Percentiles rank a stretch among this genome's conserved stretches.
Conservation (phyloP, 2,888 invertebrate species). For the Drosophila affinis region DNA sequence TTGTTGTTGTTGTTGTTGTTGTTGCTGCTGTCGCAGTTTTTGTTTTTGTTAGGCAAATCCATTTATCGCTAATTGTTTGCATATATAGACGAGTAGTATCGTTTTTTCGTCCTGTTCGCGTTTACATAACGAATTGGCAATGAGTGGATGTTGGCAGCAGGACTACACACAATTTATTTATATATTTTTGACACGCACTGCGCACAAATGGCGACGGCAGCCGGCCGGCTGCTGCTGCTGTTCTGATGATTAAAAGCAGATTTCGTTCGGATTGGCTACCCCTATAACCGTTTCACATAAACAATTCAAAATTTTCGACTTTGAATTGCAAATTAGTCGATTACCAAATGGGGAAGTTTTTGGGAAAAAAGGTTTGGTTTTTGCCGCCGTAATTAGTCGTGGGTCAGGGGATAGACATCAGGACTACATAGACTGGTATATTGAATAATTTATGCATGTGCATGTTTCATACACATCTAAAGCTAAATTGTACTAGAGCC, state of each 20-base stretch:
- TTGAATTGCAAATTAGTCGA: slow-evolving; percentile 30
- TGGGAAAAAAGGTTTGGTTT: no score
- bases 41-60: slow-evolving; percentile 32
- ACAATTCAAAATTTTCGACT: slow-evolving; percentile 22
- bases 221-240: slow-evolving; percentile 8
- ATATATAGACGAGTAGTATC: slow-evolving; percentile 8
- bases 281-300: slow-evolving; percentile 4
- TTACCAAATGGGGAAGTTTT: slow-evolving; percentile 36
- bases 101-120: slow-evolving; percentile 8
- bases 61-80: slow-evolving; percentile 43
- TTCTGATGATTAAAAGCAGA: slow-evolving; percentile 48
- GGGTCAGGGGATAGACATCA: background rate
- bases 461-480: background rate
- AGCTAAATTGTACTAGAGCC: accelerated
- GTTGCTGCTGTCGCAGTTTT: no score
- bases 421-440: background rate
- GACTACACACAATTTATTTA: slow-evolving; percentile 26
- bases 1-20: background rate
- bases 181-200: slow-evolving; percentile 13
- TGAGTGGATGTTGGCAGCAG: slow-evolving; percentile 7
- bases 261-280: slow-evolving; percentile 40
- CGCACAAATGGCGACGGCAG: slow-evolving; percentile 12
- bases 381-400: background rate
- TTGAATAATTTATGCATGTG: background rate
- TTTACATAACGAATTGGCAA: slow-evolving; percentile 29